Conservation (phyloP, 2,113 vertebrate species). For the Globicephala melas region DNA sequence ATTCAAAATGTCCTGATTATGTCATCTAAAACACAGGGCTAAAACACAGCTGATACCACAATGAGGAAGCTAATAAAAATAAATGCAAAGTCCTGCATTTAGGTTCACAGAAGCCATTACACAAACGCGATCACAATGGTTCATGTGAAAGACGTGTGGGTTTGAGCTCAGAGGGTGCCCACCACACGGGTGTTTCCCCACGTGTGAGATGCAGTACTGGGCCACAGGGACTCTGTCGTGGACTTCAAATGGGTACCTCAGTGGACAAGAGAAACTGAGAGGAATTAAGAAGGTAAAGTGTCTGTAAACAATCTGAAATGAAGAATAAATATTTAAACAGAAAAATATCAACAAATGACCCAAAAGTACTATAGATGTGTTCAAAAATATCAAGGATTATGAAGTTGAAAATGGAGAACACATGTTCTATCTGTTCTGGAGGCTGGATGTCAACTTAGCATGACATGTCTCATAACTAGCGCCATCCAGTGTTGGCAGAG, state of each 20-base stretch:
- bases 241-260: not conserved
- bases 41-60: not conserved
- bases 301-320: not conserved
- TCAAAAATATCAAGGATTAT: not conserved
- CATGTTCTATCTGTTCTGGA: not conserved
- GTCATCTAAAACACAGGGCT: too few relatives aligned
- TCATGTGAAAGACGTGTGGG: not conserved
- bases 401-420: not conserved
- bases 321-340: not conserved
- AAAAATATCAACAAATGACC: not conserved
- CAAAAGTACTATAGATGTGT: not conserved
- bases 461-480: not conserved
- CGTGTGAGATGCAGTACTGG: not conserved
- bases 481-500: too few relatives aligned
- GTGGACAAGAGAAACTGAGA: not conserved
- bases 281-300: not conserved
- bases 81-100: not conserved
- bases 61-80: not conserved
- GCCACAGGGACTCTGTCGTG: accelerated
- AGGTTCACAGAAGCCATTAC: not conserved
- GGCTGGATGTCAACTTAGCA: not conserved
- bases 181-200: accelerated
- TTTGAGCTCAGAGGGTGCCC: not conserved
- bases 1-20: not conserved
- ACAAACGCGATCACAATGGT: not conserved